These are phyloP conservation scores for Plagodis dolabraria DNA, from an alignment of 2,888 invertebrate species.

Conservation along the genomic window DNA sequence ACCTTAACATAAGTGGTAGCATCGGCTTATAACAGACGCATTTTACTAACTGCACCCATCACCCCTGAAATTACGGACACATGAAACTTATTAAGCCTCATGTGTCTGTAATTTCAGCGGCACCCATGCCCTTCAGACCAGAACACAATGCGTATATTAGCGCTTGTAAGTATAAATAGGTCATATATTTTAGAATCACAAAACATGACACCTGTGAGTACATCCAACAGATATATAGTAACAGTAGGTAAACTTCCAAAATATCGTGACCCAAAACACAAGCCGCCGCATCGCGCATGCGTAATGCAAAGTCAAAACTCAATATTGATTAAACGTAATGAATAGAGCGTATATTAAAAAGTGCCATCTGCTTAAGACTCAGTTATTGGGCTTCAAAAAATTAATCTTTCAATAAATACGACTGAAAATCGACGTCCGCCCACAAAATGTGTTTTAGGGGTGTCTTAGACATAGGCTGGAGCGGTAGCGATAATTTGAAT, in stretches of 20 bases:
- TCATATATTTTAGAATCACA: too few species aligned
- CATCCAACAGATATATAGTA: too few species aligned
- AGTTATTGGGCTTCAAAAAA: constrained; percentile 43
- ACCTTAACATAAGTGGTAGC: too few species aligned
- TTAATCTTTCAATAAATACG: constrained; percentile 47
- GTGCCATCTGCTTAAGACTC: constrained; percentile 41
- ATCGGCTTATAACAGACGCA: too few species aligned
- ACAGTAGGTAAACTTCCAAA: background rate
- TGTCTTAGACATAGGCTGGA: constrained; percentile 12
- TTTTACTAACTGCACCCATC: too few species aligned
- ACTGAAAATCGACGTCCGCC: constrained; percentile 44
- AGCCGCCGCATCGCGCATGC: constrained; percentile 13
- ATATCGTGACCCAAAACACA: background rate
- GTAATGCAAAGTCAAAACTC: constrained; percentile 18
- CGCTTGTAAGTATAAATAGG: too few species aligned
- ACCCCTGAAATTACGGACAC: too few species aligned
- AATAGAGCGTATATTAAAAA: constrained; percentile 29
- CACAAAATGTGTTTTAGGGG: constrained; percentile 28
- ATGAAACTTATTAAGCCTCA: too few species aligned
- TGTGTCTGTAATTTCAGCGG: too few species aligned
- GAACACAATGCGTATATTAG: too few species aligned
- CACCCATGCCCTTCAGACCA: too few species aligned
- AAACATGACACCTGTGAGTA: too few species aligned
- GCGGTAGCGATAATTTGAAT: constrained; percentile 22
- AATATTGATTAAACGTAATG: constrained; percentile 37